Conservation (phyloP, 2,113 vertebrate genomes). For the Alectura lathami region DNA sequence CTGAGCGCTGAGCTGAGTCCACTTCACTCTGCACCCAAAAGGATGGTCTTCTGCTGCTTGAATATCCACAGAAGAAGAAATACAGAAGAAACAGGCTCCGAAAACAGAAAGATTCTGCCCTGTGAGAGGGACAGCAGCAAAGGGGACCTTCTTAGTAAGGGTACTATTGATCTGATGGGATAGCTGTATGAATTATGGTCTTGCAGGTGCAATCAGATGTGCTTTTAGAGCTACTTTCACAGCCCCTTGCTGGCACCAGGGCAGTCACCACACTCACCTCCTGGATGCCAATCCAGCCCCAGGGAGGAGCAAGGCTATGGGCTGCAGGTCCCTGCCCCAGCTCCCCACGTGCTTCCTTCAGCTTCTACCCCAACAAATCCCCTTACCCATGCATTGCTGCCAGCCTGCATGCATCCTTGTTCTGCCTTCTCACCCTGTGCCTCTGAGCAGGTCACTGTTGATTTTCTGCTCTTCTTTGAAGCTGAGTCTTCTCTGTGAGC, state of each 20-base stretch:
- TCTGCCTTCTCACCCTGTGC: neutral
- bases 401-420: neutral
- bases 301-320: neutral
- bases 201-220: neutral
- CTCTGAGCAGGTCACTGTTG: neutral
- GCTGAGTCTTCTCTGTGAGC: neutral
- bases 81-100: neutral
- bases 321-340: too few species aligned
- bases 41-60: too few species aligned
- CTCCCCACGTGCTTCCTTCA: neutral
- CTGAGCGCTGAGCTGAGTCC: too few species aligned
- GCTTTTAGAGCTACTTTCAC: neutral
- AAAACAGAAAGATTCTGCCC: neutral
- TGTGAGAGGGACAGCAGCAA: neutral
- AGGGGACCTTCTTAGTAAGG: neutral
- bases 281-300: neutral
- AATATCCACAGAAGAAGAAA: neutral
- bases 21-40: too few species aligned
- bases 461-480: neutral
- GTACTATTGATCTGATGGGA: neutral
- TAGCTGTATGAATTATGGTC: neutral
- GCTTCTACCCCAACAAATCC: neutral
- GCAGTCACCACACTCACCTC: rapidly evolving
- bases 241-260: neutral
- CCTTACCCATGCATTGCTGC: neutral